Evolutionary conservation across 2,888 invertebrate species (phyloP), one percentile per base, ranked within the genome.

Genomic region (Catocala nupta): DNA sequence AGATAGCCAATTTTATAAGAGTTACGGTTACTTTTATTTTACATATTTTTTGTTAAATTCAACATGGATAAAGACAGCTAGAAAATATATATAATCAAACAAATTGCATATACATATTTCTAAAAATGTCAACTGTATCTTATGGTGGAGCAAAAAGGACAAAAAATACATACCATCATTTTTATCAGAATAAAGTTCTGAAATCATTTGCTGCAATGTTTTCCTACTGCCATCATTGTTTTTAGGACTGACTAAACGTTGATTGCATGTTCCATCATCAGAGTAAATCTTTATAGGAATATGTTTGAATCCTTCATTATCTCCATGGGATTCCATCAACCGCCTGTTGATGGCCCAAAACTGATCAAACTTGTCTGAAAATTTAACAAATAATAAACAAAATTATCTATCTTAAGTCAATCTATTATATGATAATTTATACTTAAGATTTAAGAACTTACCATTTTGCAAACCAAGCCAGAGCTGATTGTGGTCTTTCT

Each of bases 321-420:
- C 97, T 56, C 96, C 96, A 70, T 95, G 95, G 0, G 96, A 95
- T 85, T 99, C 99, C 99, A 99, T 99, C 58, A 99, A 93, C 84
- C 98, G 96, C 77, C 98, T 96, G 88, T 99, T 99, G 10, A 99
- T 97, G 4, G 98, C 97, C 99, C 99, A 99, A 90, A 99, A 99
- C 90, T 99, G 99, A 89, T 99, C 99, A 93, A 99, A 99, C 91
- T 98, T 99, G 88, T 99, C 98, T 98, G 90, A 52, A 95, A 95
- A 39, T 39, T 68, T 53, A 71, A 59, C 63, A 72, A 12, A 48
- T 33, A 16, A 57, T 60, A 3, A 25, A 25, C 25, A 25, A 25
- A 25, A 25, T 25, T 3, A 3, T 3, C 4, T 25, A 25, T 3
- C 25, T 25, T 25, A 25, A 3, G 25, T 25, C 25, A 25, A 25